A percentile compares a stretch with the other conserved stretches of the same genome.
phyloP scores from a whole-genome alignment of 2,113 vertebrate genomes.

The Phalacrocorax aristotelis region DNA sequence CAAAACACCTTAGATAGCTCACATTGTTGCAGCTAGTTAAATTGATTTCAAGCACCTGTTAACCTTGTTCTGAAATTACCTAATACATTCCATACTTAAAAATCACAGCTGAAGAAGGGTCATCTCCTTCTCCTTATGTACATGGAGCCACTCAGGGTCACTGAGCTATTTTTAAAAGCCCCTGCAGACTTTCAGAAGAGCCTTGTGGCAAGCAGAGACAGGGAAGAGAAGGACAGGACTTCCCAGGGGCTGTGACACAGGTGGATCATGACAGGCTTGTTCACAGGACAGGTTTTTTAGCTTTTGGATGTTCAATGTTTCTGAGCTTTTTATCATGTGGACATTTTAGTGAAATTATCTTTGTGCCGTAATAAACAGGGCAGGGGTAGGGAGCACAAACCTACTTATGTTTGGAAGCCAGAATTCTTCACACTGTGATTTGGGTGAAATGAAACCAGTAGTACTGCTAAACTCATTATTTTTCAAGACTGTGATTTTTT shows the following conservation, averaged over 20 bases:
- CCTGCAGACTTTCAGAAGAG: not conserved
- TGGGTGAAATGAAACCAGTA: not conserved
- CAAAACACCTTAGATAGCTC: not conserved
- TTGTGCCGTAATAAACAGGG: not conserved
- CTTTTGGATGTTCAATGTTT: not conserved
- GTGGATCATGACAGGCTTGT: not conserved
- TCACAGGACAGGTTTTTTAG: not conserved
- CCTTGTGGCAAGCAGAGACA: not conserved
- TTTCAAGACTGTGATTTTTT: not conserved
- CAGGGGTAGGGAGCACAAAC: not conserved
- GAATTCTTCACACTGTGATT: not conserved
- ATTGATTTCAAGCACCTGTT: not conserved
- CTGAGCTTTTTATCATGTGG: not conserved
- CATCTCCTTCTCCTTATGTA: not conserved
- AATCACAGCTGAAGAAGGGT: not conserved
- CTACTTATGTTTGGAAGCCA: not conserved
- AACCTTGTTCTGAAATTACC: not conserved
- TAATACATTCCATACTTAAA: not conserved
- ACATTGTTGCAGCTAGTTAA: not conserved
- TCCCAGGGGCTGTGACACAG: not conserved
- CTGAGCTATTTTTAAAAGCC: not conserved
- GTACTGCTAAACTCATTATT: not conserved
- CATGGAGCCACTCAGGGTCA: not conserved
- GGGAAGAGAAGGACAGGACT: not conserved
- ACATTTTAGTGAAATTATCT: not conserved